phyloP scores from a whole-genome alignment of 2,888 invertebrate species.

The Sepioteuthis lessoniana region DNA sequence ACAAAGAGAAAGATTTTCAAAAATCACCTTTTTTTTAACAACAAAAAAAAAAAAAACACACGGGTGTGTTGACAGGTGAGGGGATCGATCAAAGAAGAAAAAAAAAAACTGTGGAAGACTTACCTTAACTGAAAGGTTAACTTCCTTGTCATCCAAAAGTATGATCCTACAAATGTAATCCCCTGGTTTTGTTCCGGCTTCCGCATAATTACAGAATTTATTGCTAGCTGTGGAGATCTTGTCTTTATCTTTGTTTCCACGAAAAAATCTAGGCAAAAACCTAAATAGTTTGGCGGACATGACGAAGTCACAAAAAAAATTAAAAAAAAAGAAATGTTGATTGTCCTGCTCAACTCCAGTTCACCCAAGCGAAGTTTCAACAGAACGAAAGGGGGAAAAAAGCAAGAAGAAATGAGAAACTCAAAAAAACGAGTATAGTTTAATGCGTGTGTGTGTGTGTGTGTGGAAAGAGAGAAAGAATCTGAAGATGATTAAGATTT shows the following conservation, averaged over 20 bases:
- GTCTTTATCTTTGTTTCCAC: conserved; percentile 40
- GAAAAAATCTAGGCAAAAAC: conserved; percentile 40
- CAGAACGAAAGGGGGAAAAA: background rate
- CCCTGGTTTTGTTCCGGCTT: conserved; percentile 34
- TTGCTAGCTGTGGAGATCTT: background rate
- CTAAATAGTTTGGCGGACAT: conserved; percentile 38
- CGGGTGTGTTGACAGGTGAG: too few species aligned
- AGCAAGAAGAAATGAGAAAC: background rate
- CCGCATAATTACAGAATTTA: conserved; percentile 41
- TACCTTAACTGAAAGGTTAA: conserved; percentile 40
- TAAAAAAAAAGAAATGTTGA: background rate
- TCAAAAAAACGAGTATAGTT: background rate
- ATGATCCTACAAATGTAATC: conserved; percentile 43
- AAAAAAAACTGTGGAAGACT: background rate
- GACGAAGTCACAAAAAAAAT: background rate
- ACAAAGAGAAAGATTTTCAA: too few species aligned
- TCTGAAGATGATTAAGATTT: background rate
- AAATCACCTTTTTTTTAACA: too few species aligned
- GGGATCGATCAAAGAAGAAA: too few species aligned
- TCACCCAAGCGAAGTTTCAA: conserved; percentile 21
- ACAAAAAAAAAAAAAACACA: too few species aligned
- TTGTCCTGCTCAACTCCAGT: background rate
- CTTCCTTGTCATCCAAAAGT: conserved; percentile 46
- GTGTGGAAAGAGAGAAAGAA: background rate
- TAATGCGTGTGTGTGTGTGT: background rate